phyloP scores from a whole-genome alignment of 2,797 vertebrate species.

The Enteromius fasciolatus region DNA sequence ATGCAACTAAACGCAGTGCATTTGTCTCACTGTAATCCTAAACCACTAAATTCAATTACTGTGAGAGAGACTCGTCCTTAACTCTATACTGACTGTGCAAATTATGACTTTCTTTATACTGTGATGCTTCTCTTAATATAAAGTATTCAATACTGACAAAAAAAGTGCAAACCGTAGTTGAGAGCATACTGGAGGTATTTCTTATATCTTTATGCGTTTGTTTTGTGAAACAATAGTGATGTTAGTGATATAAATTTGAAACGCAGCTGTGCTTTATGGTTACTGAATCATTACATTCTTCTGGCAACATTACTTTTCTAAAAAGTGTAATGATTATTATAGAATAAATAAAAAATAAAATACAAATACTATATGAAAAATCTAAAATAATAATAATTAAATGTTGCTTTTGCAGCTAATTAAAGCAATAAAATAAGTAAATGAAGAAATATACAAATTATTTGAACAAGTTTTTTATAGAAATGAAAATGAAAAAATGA shows the following conservation, averaged over 20 bases:
- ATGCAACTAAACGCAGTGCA: background rate
- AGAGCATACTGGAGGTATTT: background rate
- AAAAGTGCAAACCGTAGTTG: no score
- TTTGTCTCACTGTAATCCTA: background rate
- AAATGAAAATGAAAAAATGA: background rate
- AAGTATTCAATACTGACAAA: background rate
- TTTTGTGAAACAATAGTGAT: background rate
- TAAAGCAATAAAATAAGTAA: background rate
- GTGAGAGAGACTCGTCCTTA: background rate
- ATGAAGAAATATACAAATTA: background rate
- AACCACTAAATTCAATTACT: background rate
- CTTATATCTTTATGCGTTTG: background rate
- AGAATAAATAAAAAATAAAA: background rate
- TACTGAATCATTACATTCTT: background rate
- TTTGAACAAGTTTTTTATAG: background rate
- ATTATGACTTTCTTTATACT: background rate
- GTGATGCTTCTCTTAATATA: background rate
- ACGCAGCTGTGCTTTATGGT: background rate
- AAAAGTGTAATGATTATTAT: background rate
- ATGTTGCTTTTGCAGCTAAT: background rate
- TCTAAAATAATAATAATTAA: background rate
- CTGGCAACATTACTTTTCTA: background rate
- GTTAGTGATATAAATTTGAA: background rate
- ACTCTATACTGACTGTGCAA: background rate
- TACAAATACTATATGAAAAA: background rate